Conservation (phyloP, 2,113 vertebrate species). For the Desmodus rotundus region DNA sequence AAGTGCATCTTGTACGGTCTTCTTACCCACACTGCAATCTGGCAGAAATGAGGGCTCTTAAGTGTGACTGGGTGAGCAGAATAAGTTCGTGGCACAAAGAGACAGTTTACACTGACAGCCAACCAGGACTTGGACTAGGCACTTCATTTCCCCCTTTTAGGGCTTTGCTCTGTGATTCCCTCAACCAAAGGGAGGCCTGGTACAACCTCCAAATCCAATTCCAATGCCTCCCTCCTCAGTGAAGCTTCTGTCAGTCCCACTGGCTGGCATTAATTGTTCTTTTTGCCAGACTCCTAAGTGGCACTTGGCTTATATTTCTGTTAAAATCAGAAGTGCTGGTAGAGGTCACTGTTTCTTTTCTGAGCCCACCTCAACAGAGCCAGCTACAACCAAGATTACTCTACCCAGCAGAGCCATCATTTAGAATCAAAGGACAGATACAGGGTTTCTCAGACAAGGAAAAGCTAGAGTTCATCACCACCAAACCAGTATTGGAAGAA, state of each 20-base stretch:
- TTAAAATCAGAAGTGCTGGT: background rate
- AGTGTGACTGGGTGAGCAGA: background rate
- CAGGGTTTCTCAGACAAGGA: background rate
- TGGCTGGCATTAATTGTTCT: background rate
- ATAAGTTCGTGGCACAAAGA: background rate
- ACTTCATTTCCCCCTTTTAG: background rate
- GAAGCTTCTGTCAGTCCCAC: background rate
- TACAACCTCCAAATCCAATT: background rate
- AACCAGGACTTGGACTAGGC: background rate
- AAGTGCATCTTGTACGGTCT: background rate
- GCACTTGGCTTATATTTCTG: background rate
- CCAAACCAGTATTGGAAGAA: background rate
- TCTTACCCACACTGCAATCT: background rate
- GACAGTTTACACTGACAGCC: background rate
- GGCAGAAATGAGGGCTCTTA: background rate
- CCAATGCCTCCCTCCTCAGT: background rate
- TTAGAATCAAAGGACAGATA: background rate
- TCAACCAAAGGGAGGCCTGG: background rate
- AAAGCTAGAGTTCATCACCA: background rate
- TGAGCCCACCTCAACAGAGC: background rate
- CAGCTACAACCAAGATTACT: background rate
- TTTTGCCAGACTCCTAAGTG: background rate
- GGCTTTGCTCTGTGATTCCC: background rate
- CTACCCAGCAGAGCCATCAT: background rate
- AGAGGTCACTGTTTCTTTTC: background rate